These are phyloP conservation scores for Lucilia cuprina DNA, from an alignment of 1,140 invertebrate species.

Conservation along the genomic window DNA sequence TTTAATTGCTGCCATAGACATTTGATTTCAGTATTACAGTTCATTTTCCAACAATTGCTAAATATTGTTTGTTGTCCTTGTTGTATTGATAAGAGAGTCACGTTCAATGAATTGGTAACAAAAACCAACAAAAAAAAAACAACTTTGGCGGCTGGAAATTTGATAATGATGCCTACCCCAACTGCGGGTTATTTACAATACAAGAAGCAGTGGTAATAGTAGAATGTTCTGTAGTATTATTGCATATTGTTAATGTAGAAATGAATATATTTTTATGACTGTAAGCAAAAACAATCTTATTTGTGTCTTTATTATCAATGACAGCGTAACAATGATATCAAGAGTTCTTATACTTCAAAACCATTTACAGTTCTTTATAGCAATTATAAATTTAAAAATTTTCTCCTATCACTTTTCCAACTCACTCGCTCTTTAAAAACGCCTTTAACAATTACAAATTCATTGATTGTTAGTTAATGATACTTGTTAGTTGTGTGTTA, in stretches of 20 bases:
- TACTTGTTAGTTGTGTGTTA: too few species aligned
- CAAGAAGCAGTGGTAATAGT: not conserved
- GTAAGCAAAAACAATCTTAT: not conserved
- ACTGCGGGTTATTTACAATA: too few species aligned
- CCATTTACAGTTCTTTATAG: not conserved
- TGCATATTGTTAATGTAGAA: not conserved
- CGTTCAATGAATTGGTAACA: constrained; percentile 16
- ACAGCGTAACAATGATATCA: constrained; percentile 16
- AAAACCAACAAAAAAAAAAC: not conserved
- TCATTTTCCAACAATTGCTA: not conserved
- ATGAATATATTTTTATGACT: not conserved
- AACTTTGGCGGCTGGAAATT: not conserved
- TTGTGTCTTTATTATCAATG: constrained; percentile 30
- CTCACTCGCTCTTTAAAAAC: not conserved
- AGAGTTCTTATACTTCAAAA: not conserved
- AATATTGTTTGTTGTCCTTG: not conserved
- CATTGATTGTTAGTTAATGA: not conserved
- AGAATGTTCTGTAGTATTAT: too few species aligned
- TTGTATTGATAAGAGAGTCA: constrained; percentile 30
- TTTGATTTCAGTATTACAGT: not conserved
- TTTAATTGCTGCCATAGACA: constrained; percentile 19
- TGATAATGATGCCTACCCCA: not conserved
- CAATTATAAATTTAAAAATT: not conserved
- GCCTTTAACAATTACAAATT: not conserved
- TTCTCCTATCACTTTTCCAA: not conserved